A percentile compares a stretch with the other conserved stretches of the same genome.
These are phyloP conservation scores for Tragelaphus strepsiceros DNA, from an alignment of 2,113 vertebrate genomes.

Conservation along the genomic window DNA sequence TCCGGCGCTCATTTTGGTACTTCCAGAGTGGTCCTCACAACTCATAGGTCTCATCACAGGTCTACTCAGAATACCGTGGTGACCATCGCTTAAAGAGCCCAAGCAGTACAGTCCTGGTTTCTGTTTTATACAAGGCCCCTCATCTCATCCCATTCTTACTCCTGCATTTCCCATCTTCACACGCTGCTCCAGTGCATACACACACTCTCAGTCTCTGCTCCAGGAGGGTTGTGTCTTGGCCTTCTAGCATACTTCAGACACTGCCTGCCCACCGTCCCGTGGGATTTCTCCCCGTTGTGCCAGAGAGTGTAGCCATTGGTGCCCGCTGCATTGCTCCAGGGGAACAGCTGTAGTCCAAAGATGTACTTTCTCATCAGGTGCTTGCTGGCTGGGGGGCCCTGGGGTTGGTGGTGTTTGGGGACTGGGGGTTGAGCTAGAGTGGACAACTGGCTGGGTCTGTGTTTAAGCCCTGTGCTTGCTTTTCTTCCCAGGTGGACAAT, in stretches of 20 bases:
- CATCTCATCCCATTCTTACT: not conserved
- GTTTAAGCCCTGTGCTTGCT: not conserved
- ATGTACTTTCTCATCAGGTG: not conserved
- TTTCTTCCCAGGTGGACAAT: slow-evolving; percentile 89
- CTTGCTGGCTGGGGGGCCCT: not conserved
- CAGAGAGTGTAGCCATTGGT: accelerated
- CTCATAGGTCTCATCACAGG: not conserved
- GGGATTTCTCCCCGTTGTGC: accelerated
- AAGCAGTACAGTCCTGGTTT: not conserved
- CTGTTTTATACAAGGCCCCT: too few species aligned
- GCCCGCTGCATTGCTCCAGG: not conserved
- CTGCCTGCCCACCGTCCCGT: accelerated
- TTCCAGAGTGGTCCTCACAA: not conserved
- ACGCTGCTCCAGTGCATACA: accelerated
- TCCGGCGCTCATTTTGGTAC: not conserved
- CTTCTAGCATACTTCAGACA: not conserved
- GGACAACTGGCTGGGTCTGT: not conserved
- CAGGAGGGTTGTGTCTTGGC: not conserved
- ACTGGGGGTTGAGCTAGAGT: too few species aligned
- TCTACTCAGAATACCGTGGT: not conserved
- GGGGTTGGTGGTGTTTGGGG: not conserved
- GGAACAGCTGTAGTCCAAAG: not conserved
- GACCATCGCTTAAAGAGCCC: not conserved
- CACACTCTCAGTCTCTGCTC: not conserved
- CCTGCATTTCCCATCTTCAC: not conserved